Conservation (phyloP, 1,140 invertebrate species). For the Brachionus angularis region DNA sequence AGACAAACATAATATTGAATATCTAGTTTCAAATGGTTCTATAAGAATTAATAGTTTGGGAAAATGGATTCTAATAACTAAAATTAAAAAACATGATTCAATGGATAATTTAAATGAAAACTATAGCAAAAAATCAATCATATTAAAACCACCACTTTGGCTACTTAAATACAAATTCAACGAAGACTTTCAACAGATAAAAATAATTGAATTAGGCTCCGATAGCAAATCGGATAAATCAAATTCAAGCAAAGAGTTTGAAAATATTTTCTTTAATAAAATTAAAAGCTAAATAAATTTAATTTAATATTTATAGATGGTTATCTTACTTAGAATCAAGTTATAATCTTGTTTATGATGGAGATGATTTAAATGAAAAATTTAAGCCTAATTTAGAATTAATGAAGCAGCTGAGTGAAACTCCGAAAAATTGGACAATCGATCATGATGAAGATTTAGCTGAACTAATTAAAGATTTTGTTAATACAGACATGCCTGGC, state of each 20-base stretch:
- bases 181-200: not conserved
- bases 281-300: not conserved
- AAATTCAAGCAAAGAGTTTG: conserved; percentile 16
- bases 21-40: conserved; percentile 10
- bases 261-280: not conserved
- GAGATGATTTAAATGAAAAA: not conserved
- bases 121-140: not conserved
- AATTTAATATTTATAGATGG: conserved; percentile 4
- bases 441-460: conserved; percentile 56
- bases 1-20: conserved; percentile 18
- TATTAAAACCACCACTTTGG: conserved; percentile 8
- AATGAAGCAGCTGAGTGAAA: conserved; percentile 47
- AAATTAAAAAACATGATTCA: conserved; percentile 4
- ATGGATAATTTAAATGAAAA: not conserved
- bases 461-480: conserved; percentile 51
- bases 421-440: conserved; percentile 52
- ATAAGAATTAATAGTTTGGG: conserved; percentile 10
- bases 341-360: not conserved
- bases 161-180: conserved; percentile 28
- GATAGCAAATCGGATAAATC: not conserved
- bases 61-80: conserved; percentile 36
- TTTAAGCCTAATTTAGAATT: conserved; percentile 48
- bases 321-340: conserved; percentile 1
- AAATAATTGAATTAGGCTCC: not conserved
- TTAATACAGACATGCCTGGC: conserved; percentile 50